Percentiles rank a stretch among this genome's conserved stretches.
phyloP scores from a whole-genome alignment of 2,888 invertebrate species.

The Synergus itoensis region DNA sequence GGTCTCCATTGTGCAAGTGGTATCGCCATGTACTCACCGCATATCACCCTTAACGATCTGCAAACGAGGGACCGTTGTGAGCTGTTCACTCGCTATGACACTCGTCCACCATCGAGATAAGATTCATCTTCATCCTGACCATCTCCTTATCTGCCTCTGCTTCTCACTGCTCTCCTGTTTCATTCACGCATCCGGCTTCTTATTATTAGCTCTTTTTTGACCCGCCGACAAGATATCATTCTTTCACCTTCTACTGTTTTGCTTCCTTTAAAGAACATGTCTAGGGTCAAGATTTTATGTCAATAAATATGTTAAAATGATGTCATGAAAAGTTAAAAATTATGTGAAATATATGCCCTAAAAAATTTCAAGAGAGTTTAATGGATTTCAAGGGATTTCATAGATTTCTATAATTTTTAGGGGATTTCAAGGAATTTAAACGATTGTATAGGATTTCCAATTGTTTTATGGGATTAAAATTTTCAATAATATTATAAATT shows the following conservation, averaged over 20 bases:
- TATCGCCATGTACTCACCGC: slow-evolving; percentile 64
- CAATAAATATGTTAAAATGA: too few relatives aligned
- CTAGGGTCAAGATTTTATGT: too few relatives aligned
- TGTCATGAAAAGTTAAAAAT: too few relatives aligned
- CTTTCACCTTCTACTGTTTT: slow-evolving; percentile 11
- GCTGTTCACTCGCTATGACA: slow-evolving; percentile 65
- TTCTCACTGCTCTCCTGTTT: slow-evolving; percentile 41
- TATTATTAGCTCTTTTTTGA: slow-evolving; percentile 22
- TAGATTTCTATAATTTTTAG: too few relatives aligned
- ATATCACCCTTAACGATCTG: slow-evolving; percentile 68
- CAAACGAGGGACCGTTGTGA: slow-evolving; percentile 61
- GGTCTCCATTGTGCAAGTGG: slow-evolving; percentile 71
- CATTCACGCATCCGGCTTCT: slow-evolving; percentile 37
- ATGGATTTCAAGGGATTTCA: too few relatives aligned
- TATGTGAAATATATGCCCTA: too few relatives aligned
- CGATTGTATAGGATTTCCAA: too few relatives aligned
- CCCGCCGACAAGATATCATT: not conserved
- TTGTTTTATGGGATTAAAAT: not conserved
- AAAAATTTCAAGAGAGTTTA: too few relatives aligned
- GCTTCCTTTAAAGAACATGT: not conserved
- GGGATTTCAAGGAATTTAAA: too few relatives aligned
- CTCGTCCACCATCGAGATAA: slow-evolving; percentile 67
- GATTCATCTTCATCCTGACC: slow-evolving; percentile 47
- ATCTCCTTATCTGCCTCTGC: slow-evolving; percentile 33
- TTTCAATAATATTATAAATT: not conserved